Base-by-base conservation (phyloP, 2,113 vertebrate species). In the Muscicapa adusta region DNA sequence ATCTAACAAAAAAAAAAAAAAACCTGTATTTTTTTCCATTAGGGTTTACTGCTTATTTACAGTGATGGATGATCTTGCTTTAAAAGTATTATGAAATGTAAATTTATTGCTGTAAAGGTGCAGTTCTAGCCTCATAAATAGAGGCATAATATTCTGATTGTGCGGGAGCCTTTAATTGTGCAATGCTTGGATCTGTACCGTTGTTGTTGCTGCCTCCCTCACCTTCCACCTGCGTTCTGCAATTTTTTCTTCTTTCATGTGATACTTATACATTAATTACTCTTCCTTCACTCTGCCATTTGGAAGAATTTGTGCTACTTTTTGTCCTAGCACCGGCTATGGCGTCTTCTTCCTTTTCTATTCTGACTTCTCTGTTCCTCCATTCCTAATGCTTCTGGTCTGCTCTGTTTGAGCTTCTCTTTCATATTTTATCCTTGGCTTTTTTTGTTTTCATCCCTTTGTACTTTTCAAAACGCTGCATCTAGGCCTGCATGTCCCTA, bases 341-440 rank as follows among this genome's bases (percentile, higher is more conserved):
- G 75, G 18, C 2, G 0, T 93, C 88, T 74, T 74, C n/a, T 71
- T 74, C 29, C 65, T 78, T 75, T 76, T 65, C 15, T 85, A 1
- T 72, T 87, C n/a, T 80, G 38, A 8, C 38, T 88, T 94, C 26
- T 85, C 24, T 61, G 23, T 91, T 78, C 48, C 22, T 73, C 10
- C 31, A 11, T 82, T 85, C 71, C n/a, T 70, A 47, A 56, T 73
- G 61, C 65, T 91, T 88, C 71, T 78, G 72, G 43, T 80, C 60
- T 88, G n/a, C 60, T 91, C 78, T 62, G 6, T 91, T 60, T 86
- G 90, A 93, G 72, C 65, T 75, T 85, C 75, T 91, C 45, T 94
- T 60, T 71, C 45, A 2, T 85, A 6, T 88, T 93, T 86, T 77
- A n/a, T 72, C 40, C 25, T 63, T 81, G 43, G 7, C 40, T 88